Evolutionary conservation across 2,888 invertebrate genomes (phyloP), one percentile per base, ranked within the genome.

Genomic region (Phortica okadai): DNA sequence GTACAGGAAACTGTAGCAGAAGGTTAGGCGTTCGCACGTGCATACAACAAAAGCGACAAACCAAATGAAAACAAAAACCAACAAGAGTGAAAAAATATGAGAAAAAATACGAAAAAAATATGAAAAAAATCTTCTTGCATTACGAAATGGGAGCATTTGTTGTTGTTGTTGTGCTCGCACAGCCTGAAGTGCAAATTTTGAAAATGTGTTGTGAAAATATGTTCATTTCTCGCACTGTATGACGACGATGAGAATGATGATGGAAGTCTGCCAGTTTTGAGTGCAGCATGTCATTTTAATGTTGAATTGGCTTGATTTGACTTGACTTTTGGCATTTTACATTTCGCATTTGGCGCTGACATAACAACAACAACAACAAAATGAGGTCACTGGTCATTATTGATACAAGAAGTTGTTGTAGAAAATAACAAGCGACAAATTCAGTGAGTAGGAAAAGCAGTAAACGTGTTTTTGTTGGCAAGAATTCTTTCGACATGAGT

Each of bases 341-440:
- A 33, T 33, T 33, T 33, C 33, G 33, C 33, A 33, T 33, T 33
- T 33, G 10, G 54, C 54, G 1, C 54, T 54, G 54, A 54, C 54
- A 2, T 54, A 54, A 54, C 54, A 33, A 33, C 33, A 33, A 33
- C 33, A 33, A 33, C 33, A 33, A 33, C 11, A 54, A 54, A 54
- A 54, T 81, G 85, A 77, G 85, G 85, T 85, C 85, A 88, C 88
- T 85, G 85, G 85, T 85, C 85, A 85, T 85, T 85, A 85, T 85
- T 88, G 88, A 83, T 83, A 84, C 45, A 74, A 58, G 41, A 62
- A 6, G 44, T 33, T 16, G 10, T 16, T 44, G 50, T 45, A 45
- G 21, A 16, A 67, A 42, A 42, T 45, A 33, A 33, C 33, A 33
- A 33, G 3, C 1, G 33, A 1, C 1, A 0, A 33, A 33, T 33